Conservation (phyloP, 2,888 invertebrate species). For the Nebria brevicollis region DNA sequence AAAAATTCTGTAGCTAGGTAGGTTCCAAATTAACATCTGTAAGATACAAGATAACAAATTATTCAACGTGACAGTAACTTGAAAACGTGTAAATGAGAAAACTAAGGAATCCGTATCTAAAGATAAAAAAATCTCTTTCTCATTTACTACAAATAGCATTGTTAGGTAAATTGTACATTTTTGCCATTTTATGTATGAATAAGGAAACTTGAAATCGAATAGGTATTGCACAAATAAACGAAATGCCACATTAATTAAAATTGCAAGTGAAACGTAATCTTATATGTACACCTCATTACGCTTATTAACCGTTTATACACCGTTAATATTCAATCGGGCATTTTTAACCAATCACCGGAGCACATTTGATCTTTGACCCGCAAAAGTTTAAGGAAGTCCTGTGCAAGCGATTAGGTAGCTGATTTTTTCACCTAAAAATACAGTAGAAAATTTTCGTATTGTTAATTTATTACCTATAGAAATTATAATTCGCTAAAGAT, state of each 20-base stretch:
- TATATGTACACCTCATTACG: neutral
- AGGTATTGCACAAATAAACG: conserved; percentile 35
- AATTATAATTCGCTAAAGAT: conserved; percentile 28
- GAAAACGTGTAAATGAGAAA: neutral
- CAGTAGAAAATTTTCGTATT: conserved; percentile 33
- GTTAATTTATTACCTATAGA: conserved; percentile 44
- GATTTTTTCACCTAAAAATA: conserved; percentile 8
- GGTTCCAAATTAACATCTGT: too few relatives aligned
- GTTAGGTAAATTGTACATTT: neutral
- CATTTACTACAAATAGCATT: neutral
- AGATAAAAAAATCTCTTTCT: neutral
- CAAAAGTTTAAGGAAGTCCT: neutral
- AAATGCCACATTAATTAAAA: conserved; percentile 45
- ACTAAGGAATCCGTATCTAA: neutral
- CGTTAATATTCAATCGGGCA: neutral
- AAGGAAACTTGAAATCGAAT: conserved; percentile 30
- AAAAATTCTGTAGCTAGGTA: too few relatives aligned
- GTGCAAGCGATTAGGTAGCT: neutral
- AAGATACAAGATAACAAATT: too few relatives aligned
- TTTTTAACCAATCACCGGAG: neutral
- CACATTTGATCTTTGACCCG: neutral
- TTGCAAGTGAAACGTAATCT: conserved; percentile 31
- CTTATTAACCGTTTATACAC: neutral
- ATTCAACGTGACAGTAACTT: neutral
- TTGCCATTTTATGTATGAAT: conserved; percentile 8